Base-by-base conservation (phyloP, 1,140 invertebrate genomes). In the Trigoniulus corallinus region DNA sequence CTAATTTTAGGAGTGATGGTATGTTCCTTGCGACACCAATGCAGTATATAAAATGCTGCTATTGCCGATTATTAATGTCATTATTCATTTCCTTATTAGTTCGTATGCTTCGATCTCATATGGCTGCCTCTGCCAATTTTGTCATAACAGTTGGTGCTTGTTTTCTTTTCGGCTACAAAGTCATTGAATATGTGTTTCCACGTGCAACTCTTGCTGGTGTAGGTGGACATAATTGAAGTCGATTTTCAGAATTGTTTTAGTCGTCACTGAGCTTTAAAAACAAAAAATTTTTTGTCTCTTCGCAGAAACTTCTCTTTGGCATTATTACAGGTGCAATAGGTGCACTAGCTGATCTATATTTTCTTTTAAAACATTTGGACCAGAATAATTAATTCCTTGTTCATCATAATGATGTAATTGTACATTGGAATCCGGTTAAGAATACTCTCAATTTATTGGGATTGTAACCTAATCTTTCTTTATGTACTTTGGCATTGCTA, bases 131-230 rank as follows among this genome's bases (percentile, higher is more conserved):
- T 34, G 15, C 15, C 29, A 51, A 51, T 51, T 51, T 51, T 34
- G 4, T 51, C 2, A 21, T 51, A 2, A 47, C 50, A 2, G 42
- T 51, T 40, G 50, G 24, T 23, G 50, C 43, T 2, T 47, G 43
- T 7, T 51, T 51, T 51, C 10, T 34, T 3, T 51, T 51, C 40
- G 50, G 50, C 10, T 51, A 51, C 27, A 45, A 45, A 34, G 21
- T 47, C 43, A 26, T 51, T 3, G 42, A 51, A 20, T 51, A 45
- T 23, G 20, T 18, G 2, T n/a, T 51, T 4, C 50, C 50, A 10
- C 7, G 21, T 3, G 7, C 49, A n/a, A n/a, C n/a, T n/a, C n/a
- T n/a, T n/a, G n/a, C n/a, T n/a, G n/a, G n/a, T n/a, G n/a, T n/a
- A n/a, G n/a, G n/a, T n/a, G n/a, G n/a, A n/a, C n/a, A n/a, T n/a